Base-by-base conservation (phyloP, 2,888 invertebrate species). In the Ennomos fuscantarius region DNA sequence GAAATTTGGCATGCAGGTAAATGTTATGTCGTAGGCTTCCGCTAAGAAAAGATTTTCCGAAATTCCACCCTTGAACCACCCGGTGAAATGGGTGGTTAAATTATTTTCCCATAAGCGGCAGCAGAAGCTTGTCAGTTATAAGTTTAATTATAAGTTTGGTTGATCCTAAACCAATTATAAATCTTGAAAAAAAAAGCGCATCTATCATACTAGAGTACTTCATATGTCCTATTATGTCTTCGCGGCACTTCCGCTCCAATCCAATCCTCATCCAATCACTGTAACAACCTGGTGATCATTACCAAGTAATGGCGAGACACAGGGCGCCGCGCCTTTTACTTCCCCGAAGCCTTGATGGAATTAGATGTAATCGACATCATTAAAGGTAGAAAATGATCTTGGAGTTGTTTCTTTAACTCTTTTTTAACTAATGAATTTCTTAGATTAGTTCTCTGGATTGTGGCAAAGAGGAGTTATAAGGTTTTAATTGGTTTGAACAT, bases 281-380 rank as follows among this genome's bases (percentile, higher is more conserved):
- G 44, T 24, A 62, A 62, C 56, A 52, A 51, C 45, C 44, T 46
- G 44, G 11, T 15, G 13, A 15, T 49, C 44, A 58, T 58, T 48
- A 48, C 35, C 33, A 11, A 31, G 52, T 52, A 48, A 52, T 48
- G 49, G 39, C 41, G 11, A 15, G 31, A 43, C 42, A 49, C 15
- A 50, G 61, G 60, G 74, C 74, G 72, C 74, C 74, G 68, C 47
- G 68, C 47, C 68, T 78, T 78, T 79, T 76, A 69, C 70, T 61
- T 45, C 45, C 57, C 60, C 55, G 59, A 62, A 48, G 60, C 61
- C 64, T 62, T 72, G 71, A 70, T 69, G 63, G 65, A 73, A 78
- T 80, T 75, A 75, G 75, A 74, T 70, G 68, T 75, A 76, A 82
- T 78, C 75, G 70, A 55, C 49, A 60, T 73, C 69, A 72, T 79